Evolutionary conservation across 2,797 vertebrate genomes (phyloP).

Genomic region (Otus scops): DNA sequence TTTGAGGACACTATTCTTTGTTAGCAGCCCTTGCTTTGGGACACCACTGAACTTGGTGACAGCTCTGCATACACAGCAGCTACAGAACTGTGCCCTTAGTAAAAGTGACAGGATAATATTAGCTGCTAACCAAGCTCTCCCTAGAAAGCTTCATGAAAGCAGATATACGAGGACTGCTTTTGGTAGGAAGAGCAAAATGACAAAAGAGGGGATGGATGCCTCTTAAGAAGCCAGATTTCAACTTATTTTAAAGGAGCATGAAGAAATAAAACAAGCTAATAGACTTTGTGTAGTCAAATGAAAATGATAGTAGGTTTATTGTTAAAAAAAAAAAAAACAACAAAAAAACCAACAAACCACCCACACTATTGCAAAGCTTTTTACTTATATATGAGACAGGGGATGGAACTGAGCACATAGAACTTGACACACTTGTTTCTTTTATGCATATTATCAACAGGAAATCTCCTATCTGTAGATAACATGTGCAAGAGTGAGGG

Average conservation of each 20-base stretch:
- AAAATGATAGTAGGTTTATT: not conserved
- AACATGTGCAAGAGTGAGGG: not conserved
- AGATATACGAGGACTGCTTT: not conserved
- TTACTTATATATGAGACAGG: not conserved
- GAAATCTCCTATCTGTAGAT: not conserved
- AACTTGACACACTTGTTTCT: not conserved
- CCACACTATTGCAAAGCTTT: not conserved
- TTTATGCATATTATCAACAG: not conserved
- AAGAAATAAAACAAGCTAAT: not conserved
- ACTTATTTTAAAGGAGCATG: not conserved
- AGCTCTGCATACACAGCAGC: not conserved
- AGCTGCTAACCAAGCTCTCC: not conserved
- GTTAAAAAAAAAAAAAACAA: not conserved
- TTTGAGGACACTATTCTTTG: not conserved
- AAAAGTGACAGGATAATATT: not conserved
- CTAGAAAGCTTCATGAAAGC: not conserved
- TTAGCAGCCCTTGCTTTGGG: not conserved
- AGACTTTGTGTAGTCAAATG: not conserved
- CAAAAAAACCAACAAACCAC: too few relatives aligned
- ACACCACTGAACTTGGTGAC: not conserved
- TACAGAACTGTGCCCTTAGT: not conserved
- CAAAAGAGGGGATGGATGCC: not conserved
- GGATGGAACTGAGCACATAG: not conserved
- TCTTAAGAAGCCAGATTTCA: not conserved
- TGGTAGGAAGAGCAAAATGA: not conserved